These are phyloP conservation scores for Drosophila kurseongensis DNA, from an alignment of 1,140 invertebrate species.

Conservation along the genomic window DNA sequence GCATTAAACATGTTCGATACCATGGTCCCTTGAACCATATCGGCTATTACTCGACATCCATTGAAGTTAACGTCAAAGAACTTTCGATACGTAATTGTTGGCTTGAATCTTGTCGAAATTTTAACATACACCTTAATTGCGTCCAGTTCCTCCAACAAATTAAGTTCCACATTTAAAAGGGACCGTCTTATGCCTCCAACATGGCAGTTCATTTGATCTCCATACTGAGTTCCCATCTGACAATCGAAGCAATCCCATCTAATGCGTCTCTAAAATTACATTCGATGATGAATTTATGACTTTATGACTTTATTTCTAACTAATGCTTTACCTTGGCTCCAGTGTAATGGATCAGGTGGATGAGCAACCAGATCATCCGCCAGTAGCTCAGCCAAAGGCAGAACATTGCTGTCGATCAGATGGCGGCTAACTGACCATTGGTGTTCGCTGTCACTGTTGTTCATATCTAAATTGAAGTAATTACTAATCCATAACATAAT, in stretches of 20 bases:
- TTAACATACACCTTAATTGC: conserved; percentile 23
- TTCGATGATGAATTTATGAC: not conserved
- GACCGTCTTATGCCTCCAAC: conserved; percentile 19
- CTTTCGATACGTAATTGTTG: conserved; percentile 15
- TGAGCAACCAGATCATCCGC: conserved; percentile 14
- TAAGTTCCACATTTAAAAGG: conserved; percentile 32
- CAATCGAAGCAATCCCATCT: conserved; percentile 47
- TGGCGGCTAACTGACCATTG: conserved; percentile 4
- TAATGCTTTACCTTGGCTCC: conserved; percentile 17
- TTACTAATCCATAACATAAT: conserved; percentile 18
- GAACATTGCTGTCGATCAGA: conserved; percentile 18
- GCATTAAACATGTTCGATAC: conserved; percentile 41
- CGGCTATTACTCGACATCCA: conserved; percentile 38
- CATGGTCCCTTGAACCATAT: conserved; percentile 33
- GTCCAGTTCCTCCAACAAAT: conserved; percentile 23
- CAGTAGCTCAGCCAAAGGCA: conserved; percentile 2
- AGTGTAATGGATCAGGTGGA: conserved; percentile 3
- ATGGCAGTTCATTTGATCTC: conserved; percentile 15
- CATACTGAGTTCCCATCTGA: not conserved
- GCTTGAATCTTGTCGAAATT: conserved; percentile 30
- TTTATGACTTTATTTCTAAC: not conserved
- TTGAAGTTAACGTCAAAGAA: conserved; percentile 46
- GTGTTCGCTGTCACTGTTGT: too few species aligned
- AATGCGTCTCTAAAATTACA: not conserved
- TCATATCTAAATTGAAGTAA: conserved; percentile 1